Evolutionary conservation across 2,888 invertebrate species (phyloP).

Genomic region (Choristoneura rosaceana): DNA sequence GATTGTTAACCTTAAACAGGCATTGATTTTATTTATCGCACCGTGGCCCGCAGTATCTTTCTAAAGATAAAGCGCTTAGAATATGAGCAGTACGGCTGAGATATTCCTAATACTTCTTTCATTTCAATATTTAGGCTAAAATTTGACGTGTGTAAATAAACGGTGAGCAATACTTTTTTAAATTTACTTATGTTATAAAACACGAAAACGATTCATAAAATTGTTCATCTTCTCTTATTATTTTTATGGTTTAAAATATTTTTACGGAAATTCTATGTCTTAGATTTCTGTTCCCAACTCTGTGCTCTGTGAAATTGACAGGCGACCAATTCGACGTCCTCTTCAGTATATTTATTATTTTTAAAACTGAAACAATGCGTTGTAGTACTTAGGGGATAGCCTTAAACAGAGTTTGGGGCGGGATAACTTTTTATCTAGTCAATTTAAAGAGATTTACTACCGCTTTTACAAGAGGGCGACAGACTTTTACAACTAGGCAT

Average conservation of each 20-base stretch:
- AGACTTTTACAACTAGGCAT: slow-evolving; percentile 22
- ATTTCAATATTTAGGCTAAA: not conserved
- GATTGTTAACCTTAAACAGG: slow-evolving; percentile 64
- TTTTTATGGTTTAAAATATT: not conserved
- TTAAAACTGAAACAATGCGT: slow-evolving; percentile 33
- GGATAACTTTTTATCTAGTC: slow-evolving; percentile 18
- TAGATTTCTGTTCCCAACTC: slow-evolving; percentile 33
- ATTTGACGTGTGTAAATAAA: not conserved
- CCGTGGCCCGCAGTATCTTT: not conserved
- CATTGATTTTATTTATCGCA: slow-evolving; percentile 60
- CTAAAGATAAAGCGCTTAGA: slow-evolving; percentile 5
- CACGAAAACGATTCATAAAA: not conserved
- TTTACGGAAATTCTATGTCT: not conserved
- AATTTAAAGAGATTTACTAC: slow-evolving; percentile 38
- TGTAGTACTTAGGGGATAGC: slow-evolving; percentile 23
- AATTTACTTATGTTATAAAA: not conserved
- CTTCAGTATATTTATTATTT: slow-evolving; percentile 37
- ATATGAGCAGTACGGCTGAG: not conserved
- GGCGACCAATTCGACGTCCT: slow-evolving; percentile 45
- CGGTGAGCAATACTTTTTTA: not conserved
- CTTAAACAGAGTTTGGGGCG: slow-evolving; percentile 29
- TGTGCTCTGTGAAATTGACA: slow-evolving; percentile 47
- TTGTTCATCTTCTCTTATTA: too few species aligned
- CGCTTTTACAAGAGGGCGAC: slow-evolving; percentile 5
- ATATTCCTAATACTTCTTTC: not conserved